Evolutionary conservation across 1,140 invertebrate species (phyloP), one percentile per base, ranked within the genome.

Genomic region (Drosophila sulfurigaster): DNA sequence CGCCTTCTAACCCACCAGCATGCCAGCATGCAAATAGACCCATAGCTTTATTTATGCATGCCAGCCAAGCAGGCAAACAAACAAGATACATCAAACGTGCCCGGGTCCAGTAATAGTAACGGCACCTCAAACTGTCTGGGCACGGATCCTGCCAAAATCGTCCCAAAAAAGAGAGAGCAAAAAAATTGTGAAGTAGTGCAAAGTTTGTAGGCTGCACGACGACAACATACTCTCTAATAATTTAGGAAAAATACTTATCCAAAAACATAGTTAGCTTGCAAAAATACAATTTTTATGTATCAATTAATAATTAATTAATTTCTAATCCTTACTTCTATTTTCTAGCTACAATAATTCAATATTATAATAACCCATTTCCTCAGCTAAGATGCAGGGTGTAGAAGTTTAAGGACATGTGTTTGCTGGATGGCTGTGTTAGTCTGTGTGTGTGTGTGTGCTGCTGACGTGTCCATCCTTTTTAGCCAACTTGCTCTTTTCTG

Each of bases 401-500:
- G 35, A 30, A n/a, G 15, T 28, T 46, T 54, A 15, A 54, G 41
- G 30, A 75, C 38, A 63, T 35, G 35, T 70, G 58, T 63, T 15
- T 57, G 25, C 10, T 41, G 25, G 16, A 28, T 43, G 35, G 43
- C n/a, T 60, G 28, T 43, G 35, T 48, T 16, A 67, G 48, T 57
- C 30, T 43, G 35, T 56, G 11, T 49, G 30, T 56, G 11, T 35
- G 59, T 68, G 48, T 63, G 46, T 82, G 62, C 57, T 79, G 79
- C 62, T 65, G 67, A 72, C 81, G 73, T 88, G 77, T 87, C 81
- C 76, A 88, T 75, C 83, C 83, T 78, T 82, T 88, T 87, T 88
- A 75, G 73, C 83, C 69, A 75, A 77, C 69, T 88, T 88, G 79
- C 77, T 88, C 83, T 82, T 88, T 88, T 80, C 73, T 79, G 83